phyloP scores from a whole-genome alignment of 2,113 vertebrate genomes.

The Monarcha castaneiventris region DNA sequence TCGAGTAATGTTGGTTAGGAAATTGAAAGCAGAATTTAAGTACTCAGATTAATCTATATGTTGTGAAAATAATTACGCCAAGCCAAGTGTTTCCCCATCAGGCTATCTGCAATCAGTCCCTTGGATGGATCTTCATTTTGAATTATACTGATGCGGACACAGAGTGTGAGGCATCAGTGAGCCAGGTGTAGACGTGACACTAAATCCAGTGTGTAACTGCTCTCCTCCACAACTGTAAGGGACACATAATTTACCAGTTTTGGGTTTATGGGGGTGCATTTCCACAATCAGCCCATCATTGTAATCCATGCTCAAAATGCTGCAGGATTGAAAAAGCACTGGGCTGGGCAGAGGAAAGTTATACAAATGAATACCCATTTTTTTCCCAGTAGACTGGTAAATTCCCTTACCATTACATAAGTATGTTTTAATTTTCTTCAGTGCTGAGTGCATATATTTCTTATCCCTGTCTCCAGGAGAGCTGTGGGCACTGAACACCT shows the following conservation, averaged over 20 bases:
- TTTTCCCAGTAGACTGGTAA: background rate
- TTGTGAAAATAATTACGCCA: slow-evolving; percentile 19
- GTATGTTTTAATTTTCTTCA: background rate
- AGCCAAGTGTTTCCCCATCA: background rate
- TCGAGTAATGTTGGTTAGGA: background rate
- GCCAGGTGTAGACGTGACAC: background rate
- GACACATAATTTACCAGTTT: background rate
- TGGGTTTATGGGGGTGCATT: background rate
- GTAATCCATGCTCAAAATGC: background rate
- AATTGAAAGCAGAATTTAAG: background rate
- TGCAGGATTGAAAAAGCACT: background rate
- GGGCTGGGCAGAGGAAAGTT: background rate
- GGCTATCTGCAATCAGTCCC: background rate
- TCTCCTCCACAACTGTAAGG: background rate
- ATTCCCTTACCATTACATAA: background rate
- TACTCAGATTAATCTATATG: slow-evolving; percentile 10
- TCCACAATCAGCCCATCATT: background rate
- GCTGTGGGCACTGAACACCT: background rate
- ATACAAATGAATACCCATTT: background rate
- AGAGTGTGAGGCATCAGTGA: background rate
- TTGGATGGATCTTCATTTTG: background rate
- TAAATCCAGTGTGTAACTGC: background rate
- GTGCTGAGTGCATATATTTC: background rate
- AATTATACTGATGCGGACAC: background rate
- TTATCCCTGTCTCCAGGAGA: background rate